Base-by-base conservation (phyloP, 1,140 invertebrate species). In the Ruditapes philippinarum region DNA sequence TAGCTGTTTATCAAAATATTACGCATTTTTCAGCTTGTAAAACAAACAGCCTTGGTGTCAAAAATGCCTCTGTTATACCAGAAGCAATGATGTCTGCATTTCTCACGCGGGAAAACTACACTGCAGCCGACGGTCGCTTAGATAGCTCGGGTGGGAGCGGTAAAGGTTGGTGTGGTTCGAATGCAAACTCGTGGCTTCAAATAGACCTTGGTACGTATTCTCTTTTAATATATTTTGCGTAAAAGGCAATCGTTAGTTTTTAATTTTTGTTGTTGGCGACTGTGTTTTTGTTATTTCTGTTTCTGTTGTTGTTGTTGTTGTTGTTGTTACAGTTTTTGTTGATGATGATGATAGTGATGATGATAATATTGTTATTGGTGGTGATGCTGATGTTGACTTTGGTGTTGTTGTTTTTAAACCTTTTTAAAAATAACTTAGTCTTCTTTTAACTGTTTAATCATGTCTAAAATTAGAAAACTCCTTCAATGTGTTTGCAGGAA, bases 51-150 rank as follows among this genome's bases (percentile, higher is more conserved):
- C 68, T 92, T 17, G 85, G 90, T 31, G 78, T 92, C 49, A 38
- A 25, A 22, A 54, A 65, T 38, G 86, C 28, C 19, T 68, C 28
- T 0, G 74, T 62, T 5, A 88, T 92, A 36, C 91, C 91, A 1
- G 88, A 92, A 31, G 91, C 90, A 2, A 89, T 90, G 68, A 91
- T 92, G 91, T 90, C 90, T 5, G 91, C 88, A 11, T 90, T 89
- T 65, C 73, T 88, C 1, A 90, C 91, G 12, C 57, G 70, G 45
- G 73, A 81, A 7, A 74, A 81, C 0, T 86, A 82, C 36, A 57
- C 78, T 0, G 85, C 89, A 3, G 80, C 88, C 0, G 78, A 89
- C 38, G 91, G 91, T 5, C 31, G 91, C 28, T 83, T 79, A 0
- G 51, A 49, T 33, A 78, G 25, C 38, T 42, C 82, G 45, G 12